Base-by-base conservation (phyloP, 1,140 invertebrate species). In the Heliconius melpomene region DNA sequence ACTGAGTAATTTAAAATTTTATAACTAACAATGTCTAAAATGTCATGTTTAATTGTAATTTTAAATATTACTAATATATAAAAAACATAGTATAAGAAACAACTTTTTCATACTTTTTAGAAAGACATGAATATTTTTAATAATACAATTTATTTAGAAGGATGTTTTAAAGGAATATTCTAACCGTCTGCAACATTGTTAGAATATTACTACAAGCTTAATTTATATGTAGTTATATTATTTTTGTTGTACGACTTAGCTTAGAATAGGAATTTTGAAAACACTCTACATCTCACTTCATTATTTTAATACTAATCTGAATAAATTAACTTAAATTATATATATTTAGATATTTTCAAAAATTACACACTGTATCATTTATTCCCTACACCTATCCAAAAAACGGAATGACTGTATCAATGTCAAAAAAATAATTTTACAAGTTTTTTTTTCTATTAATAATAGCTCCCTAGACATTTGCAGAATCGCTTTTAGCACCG, bases 401-500 rank as follows among this genome's bases (percentile, higher is more conserved):
- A 66, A 16, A 66, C 26, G 16, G 3, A 13, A 66, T 29, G 26
- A 11, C 26, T 66, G 60, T 66, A 66, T 66, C 60, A 66, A 66
- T 66, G 60, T 29, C 60, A 66, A 66, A 29, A 66, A 66, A 29
- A 66, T 66, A 29, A 66, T 66, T 66, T 66, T 29, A 66, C 13
- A 29, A 26, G 2, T 66, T 29, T 66, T 66, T 60, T 66, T 66
- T 29, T 66, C 60, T 66, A 29, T 23, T 72, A n/a, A 70, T 73
- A 74, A 73, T 66, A 54, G 50, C 70, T 78, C 80, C 80, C 83
- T 60, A 82, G 80, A 83, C 74, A 79, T 82, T 82, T 80, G 32
- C 87, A 76, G 83, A 87, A 86, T 88, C 80, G 80, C 82, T 83
- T 86, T 90, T 89, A 89, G 77, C 85, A 90, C 88, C 91, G 90